Conservation (phyloP, 2,113 vertebrate species). For the Cinclus cinclus region DNA sequence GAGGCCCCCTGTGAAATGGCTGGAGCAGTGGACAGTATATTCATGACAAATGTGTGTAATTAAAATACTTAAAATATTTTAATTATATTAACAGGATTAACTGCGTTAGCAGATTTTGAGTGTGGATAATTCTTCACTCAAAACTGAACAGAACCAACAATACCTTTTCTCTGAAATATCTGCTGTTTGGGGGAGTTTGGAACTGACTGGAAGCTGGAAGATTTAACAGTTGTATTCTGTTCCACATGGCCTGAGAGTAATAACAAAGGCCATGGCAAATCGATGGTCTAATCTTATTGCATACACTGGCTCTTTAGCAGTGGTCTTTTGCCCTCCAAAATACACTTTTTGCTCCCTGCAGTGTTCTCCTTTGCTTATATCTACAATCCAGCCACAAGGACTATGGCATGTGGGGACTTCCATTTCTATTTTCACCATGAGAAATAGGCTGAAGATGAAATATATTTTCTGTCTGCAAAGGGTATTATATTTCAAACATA, state of each 20-base stretch:
- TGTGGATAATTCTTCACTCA: neutral
- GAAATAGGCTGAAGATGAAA: conserved; percentile 3
- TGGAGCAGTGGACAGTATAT: neutral
- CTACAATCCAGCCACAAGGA: neutral
- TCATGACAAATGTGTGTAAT: neutral
- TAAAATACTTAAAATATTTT: neutral
- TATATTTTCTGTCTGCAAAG: conserved; percentile 33
- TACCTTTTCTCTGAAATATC: neutral
- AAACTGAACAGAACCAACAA: neutral
- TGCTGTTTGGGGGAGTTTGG: neutral
- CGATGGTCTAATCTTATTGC: fast-evolving
- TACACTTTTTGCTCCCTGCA: neutral
- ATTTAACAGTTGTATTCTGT: neutral
- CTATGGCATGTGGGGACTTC: neutral
- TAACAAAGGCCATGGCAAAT: neutral
- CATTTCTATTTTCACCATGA: conserved; percentile 53
- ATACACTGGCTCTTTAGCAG: neutral
- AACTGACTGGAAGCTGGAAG: neutral
- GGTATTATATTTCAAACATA: neutral
- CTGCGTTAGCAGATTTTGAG: neutral
- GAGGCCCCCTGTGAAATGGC: neutral
- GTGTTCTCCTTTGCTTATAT: neutral
- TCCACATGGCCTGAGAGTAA: neutral
- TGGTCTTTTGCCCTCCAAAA: neutral
- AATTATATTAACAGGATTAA: neutral